Evolutionary conservation across 2,888 invertebrate species (phyloP).

Genomic region (Limnephilus auricula): DNA sequence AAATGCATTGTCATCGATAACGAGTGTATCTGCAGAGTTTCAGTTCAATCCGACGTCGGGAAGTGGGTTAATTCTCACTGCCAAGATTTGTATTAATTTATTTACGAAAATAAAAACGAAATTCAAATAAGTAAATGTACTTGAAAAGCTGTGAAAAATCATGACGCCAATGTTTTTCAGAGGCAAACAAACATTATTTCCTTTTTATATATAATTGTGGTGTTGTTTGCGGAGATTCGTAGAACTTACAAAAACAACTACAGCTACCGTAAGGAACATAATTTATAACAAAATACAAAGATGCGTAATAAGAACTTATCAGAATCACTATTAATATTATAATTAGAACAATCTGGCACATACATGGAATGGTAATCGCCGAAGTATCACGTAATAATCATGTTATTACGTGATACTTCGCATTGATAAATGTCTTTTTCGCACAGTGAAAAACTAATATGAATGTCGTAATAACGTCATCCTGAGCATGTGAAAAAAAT

Average conservation of each 20-base stretch:
- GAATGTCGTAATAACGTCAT: neutral
- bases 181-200: neutral
- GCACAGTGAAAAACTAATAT: neutral
- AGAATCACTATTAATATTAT: neutral
- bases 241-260: neutral
- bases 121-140: too few relatives aligned
- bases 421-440: neutral
- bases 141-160: too few relatives aligned
- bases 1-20: too few relatives aligned
- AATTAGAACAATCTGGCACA: neutral
- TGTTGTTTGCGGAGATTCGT: neutral
- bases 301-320: neutral
- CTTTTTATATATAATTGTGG: neutral
- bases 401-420: neutral
- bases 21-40: too few relatives aligned
- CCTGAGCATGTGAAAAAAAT: neutral
- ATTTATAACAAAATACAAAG: too few relatives aligned
- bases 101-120: too few relatives aligned
- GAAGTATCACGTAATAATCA: neutral
- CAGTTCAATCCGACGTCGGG: too few relatives aligned
- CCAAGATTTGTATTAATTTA: too few relatives aligned
- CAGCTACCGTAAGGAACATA: neutral
- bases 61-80: too few relatives aligned
- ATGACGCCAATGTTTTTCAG: too few relatives aligned
- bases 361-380: neutral